phyloP scores from a whole-genome alignment of 2,797 vertebrate genomes.

The Aselliscus stoliczkanus region DNA sequence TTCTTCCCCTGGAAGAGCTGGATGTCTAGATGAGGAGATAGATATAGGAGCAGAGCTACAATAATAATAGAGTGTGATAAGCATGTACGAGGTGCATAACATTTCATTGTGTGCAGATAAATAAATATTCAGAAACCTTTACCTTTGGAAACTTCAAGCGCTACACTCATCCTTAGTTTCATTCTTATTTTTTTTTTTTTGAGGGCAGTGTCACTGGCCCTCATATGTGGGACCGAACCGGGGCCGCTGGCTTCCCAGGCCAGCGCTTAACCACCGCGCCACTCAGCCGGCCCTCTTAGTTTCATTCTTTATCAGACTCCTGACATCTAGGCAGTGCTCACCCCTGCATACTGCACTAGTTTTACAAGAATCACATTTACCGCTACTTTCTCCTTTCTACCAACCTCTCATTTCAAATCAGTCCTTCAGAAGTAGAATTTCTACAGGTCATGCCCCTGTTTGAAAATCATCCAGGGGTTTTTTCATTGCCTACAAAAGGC shows the following conservation, averaged over 20 bases:
- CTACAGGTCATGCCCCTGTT: not conserved
- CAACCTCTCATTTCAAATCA: not conserved
- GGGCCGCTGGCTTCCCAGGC: no score
- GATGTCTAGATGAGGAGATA: not conserved
- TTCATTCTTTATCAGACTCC: slow-evolving; percentile 1
- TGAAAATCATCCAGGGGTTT: not conserved
- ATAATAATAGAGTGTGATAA: not conserved
- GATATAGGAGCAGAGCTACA: not conserved
- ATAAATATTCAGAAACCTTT: slow-evolving; percentile 19
- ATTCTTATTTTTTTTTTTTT: no score
- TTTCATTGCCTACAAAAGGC: not conserved
- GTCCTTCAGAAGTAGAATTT: slow-evolving; percentile 7
- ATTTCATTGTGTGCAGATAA: not conserved
- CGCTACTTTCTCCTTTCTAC: not conserved
- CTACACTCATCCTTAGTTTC: not conserved
- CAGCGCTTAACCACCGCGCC: no score
- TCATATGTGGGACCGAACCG: no score
- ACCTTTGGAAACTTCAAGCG: not conserved
- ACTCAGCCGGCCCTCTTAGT: no score
- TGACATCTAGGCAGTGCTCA: not conserved
- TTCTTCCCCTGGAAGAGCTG: not conserved
- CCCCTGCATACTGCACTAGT: not conserved
- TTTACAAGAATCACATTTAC: not conserved
- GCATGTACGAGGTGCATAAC: not conserved
- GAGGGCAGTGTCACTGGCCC: no score